Evolutionary conservation across 2,113 vertebrate genomes (phyloP).

Genomic region (Chamaea fasciata): DNA sequence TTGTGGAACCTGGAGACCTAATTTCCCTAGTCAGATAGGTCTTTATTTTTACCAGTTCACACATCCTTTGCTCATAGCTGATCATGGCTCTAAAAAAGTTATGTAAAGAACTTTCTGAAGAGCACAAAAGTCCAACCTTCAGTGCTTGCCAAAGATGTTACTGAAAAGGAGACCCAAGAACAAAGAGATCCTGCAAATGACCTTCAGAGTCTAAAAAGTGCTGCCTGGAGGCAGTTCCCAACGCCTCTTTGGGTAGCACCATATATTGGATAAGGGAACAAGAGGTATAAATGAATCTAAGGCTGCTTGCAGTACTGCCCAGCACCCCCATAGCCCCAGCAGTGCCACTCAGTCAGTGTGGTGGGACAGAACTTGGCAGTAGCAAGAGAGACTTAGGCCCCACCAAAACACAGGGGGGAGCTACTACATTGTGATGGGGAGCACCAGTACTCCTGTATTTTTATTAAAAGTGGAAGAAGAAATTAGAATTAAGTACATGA

Average conservation of each 20-base stretch:
- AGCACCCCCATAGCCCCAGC: neutral
- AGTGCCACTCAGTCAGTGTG: neutral
- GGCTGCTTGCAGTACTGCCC: neutral
- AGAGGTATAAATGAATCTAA: neutral
- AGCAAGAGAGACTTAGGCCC: neutral
- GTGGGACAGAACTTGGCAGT: neutral
- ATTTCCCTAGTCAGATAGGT: neutral
- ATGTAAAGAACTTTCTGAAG: neutral
- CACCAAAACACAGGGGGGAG: neutral
- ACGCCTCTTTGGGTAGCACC: neutral
- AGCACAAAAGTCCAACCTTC: neutral
- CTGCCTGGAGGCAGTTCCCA: neutral
- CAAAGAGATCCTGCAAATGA: neutral
- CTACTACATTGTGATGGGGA: accelerated
- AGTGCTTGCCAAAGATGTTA: neutral
- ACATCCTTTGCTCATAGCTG: neutral
- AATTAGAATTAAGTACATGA: neutral
- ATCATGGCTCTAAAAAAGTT: neutral
- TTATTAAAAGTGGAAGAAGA: neutral
- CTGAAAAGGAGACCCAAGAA: neutral
- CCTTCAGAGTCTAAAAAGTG: neutral
- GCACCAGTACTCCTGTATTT: neutral
- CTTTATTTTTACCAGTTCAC: neutral
- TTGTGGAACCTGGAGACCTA: neutral
- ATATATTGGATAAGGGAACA: neutral